phyloP scores from a whole-genome alignment of 2,113 vertebrate genomes.

The Upupa epops region DNA sequence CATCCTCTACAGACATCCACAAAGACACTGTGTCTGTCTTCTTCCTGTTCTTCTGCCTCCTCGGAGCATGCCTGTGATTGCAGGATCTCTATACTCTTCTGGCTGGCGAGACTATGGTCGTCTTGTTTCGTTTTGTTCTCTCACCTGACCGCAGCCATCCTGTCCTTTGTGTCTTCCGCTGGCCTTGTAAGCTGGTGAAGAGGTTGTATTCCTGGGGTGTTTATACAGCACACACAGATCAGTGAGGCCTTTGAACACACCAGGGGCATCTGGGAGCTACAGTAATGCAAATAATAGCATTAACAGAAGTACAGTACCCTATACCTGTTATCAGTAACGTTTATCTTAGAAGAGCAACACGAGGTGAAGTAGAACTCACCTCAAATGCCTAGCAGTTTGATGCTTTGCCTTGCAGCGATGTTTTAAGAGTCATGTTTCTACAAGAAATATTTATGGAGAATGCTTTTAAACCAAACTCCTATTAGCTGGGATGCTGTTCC shows the following conservation, averaged over 20 bases:
- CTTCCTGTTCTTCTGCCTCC: not conserved
- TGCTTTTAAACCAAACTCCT: not conserved
- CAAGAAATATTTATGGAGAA: conserved; percentile 22
- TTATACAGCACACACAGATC: not conserved
- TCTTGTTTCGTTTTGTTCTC: not conserved
- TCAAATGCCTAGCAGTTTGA: conserved; percentile 18
- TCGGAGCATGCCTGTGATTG: not conserved
- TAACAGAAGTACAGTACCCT: conserved; percentile 39
- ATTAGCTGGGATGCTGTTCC: not conserved
- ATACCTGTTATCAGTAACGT: conserved; percentile 40
- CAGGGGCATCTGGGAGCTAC: conserved; percentile 15
- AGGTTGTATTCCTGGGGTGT: not conserved
- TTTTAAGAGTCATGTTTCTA: conserved; percentile 34
- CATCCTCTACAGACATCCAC: not conserved
- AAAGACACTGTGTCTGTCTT: not conserved
- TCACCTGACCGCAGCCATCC: not conserved
- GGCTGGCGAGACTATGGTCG: not conserved
- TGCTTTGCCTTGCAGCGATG: conserved; percentile 36
- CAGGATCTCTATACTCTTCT: not conserved
- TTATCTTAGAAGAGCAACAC: conserved; percentile 34
- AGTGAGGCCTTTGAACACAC: not conserved
- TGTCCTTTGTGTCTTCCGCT: not conserved
- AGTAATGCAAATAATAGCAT: conserved; percentile 42
- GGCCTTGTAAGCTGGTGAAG: not conserved
- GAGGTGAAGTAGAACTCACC: conserved; percentile 28